A percentile compares a stretch with the other conserved stretches of the same genome.
phyloP scores from a whole-genome alignment of 1,140 invertebrate species.

The Magallana angulata region DNA sequence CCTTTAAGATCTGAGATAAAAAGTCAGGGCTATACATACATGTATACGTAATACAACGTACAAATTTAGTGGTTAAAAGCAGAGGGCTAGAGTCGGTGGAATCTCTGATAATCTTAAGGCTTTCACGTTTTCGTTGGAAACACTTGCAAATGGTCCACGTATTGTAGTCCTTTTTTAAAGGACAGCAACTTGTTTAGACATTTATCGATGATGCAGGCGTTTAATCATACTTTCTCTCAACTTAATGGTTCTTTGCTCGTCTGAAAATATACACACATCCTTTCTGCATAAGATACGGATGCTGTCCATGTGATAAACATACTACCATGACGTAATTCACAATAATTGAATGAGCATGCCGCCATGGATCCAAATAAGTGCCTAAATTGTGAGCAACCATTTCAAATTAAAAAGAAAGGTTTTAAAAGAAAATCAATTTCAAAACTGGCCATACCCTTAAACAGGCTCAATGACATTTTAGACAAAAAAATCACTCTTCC shows the following conservation, averaged over 20 bases:
- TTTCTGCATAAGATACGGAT: not conserved
- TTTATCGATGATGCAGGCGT: not conserved
- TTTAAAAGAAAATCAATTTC: constrained; percentile 12
- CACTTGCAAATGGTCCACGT: no score
- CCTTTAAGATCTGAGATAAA: no score
- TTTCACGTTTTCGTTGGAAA: no score
- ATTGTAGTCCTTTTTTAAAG: no score
- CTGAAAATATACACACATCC: not conserved
- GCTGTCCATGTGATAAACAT: not conserved
- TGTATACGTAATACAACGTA: no score
- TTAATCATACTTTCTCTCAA: constrained; percentile 6
- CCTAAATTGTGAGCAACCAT: constrained; percentile 8
- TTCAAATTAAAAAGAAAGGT: not conserved
- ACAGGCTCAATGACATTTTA: not conserved
- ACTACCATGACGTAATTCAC: not conserved
- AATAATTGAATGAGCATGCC: not conserved
- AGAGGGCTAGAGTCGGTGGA: no score
- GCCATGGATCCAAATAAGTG: not conserved
- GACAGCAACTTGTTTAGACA: no score
- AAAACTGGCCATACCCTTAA: not conserved
- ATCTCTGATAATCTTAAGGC: no score
- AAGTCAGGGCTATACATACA: no score
- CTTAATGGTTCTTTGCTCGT: not conserved
- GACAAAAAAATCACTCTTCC: not conserved
- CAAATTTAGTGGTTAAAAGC: no score